Percentiles rank a stretch among this genome's conserved stretches.
Conservation (phyloP, 2,113 vertebrate species). For the Gymnobelideus leadbeateri region DNA sequence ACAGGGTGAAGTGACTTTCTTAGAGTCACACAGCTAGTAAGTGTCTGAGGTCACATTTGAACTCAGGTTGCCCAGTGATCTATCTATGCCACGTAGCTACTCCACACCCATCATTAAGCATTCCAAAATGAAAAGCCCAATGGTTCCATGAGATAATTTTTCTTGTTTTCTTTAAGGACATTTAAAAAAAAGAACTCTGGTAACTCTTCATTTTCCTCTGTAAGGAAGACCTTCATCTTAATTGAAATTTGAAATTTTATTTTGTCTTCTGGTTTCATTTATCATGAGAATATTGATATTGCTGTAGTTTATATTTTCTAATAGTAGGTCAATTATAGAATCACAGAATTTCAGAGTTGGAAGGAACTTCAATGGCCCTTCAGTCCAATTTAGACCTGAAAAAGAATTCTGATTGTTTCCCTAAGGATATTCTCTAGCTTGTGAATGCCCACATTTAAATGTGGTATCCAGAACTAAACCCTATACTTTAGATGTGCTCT, state of each 20-base stretch:
- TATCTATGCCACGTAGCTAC: not conserved
- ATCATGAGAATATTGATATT: not conserved
- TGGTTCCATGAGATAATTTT: not conserved
- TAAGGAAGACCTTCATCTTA: not conserved
- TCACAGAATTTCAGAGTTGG: not conserved
- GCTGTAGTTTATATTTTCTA: not conserved
- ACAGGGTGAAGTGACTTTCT: not conserved
- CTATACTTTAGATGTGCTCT: not conserved
- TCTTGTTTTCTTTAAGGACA: conserved; percentile 38
- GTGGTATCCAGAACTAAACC: not conserved
- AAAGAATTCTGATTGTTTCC: not conserved
- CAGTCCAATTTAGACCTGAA: not conserved
- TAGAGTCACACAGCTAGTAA: not conserved
- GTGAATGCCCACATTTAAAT: not conserved
- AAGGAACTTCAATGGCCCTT: not conserved
- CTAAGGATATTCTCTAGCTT: not conserved
- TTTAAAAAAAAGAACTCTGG: conserved; percentile 42
- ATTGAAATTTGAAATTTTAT: not conserved
- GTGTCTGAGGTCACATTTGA: not conserved
- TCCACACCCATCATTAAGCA: not conserved
- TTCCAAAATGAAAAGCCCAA: not conserved
- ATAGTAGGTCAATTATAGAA: not conserved
- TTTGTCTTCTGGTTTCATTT: not conserved
- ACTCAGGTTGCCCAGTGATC: not conserved
- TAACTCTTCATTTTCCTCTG: not conserved